phyloP scores from a whole-genome alignment of 2,113 vertebrate genomes.

The Misgurnus mizolepis region DNA sequence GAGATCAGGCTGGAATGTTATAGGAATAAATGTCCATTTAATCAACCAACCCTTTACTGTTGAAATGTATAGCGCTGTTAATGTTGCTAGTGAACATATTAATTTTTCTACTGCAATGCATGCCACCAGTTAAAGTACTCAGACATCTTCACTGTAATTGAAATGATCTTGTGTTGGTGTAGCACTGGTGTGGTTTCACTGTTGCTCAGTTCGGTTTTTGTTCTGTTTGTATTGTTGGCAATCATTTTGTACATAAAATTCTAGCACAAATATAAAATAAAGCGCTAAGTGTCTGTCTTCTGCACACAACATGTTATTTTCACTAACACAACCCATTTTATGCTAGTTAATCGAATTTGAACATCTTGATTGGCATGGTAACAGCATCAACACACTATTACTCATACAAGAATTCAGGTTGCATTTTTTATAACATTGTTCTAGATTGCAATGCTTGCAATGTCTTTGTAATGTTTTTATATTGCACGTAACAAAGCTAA shows the following conservation, averaged over 20 bases:
- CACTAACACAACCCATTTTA: not conserved
- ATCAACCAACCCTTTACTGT: not conserved
- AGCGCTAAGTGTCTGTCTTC: slow-evolving; percentile 36
- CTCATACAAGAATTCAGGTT: not conserved
- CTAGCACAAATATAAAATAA: slow-evolving; percentile 75
- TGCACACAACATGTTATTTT: not conserved
- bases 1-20: not conserved
- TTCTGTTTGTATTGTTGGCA: slow-evolving; percentile 65
- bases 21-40: not conserved
- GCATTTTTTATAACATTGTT: too few relatives aligned
- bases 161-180: slow-evolving; percentile 15
- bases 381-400: not conserved
- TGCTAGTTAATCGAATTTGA: too few relatives aligned
- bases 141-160: slow-evolving; percentile 31
- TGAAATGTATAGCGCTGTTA: not conserved
- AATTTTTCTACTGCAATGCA: not conserved
- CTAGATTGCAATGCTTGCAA: too few relatives aligned
- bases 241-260: slow-evolving; percentile 75
- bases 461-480: too few relatives aligned
- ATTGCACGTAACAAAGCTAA: too few relatives aligned
- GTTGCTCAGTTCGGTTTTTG: slow-evolving; percentile 56
- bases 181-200: slow-evolving; percentile 64
- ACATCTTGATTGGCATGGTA: not conserved
- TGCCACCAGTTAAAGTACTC: slow-evolving; percentile 27
- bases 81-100: not conserved